Evolutionary conservation across 2,797 vertebrate genomes (phyloP).

Genomic region (Numenius phaeopus): DNA sequence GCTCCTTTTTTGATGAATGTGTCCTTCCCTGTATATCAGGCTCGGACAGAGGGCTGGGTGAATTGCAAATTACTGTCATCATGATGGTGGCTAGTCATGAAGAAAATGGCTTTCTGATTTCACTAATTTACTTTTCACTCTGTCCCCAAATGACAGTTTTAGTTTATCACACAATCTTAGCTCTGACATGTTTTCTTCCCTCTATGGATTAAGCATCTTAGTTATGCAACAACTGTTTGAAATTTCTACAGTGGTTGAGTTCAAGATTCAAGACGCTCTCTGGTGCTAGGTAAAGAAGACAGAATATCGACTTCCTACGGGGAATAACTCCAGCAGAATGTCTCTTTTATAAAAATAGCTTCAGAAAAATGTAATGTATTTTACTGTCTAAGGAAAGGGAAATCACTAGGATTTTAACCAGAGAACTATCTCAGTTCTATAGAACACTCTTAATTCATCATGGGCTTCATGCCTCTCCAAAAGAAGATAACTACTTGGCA

Average conservation of each 20-base stretch:
- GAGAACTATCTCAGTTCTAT: background rate
- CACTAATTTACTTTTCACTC: slow-evolving; percentile 56
- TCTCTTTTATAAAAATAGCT: background rate
- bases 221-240: background rate
- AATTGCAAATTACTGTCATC: slow-evolving; percentile 28
- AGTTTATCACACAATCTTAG: slow-evolving; percentile 25
- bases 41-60: background rate
- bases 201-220: background rate
- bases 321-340: background rate
- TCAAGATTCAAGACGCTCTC: background rate
- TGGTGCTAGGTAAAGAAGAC: background rate
- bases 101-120: slow-evolving; percentile 69
- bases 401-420: background rate
- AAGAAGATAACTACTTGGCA: background rate
- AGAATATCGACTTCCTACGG: background rate
- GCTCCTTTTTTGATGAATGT: slow-evolving; percentile 11
- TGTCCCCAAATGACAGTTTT: background rate
- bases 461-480: background rate
- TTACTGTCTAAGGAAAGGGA: background rate
- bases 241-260: background rate
- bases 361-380: background rate
- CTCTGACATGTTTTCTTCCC: background rate
- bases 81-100: slow-evolving; percentile 33
- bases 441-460: background rate
- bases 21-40: slow-evolving; percentile 18